Base-by-base conservation (phyloP, 2,888 invertebrate species). In the Molanna angustata region DNA sequence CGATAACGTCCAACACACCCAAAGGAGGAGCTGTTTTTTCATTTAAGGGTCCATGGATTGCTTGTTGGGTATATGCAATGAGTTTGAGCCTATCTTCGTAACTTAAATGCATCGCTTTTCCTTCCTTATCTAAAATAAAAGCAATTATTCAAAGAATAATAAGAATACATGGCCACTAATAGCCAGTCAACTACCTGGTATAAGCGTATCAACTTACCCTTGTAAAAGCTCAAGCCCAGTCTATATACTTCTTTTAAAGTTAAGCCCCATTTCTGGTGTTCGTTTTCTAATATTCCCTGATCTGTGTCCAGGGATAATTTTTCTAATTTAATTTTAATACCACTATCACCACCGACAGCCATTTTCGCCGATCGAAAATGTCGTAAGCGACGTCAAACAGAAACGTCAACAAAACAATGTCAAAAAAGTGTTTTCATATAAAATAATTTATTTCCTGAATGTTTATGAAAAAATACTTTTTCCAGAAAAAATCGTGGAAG, bases 1-100 rank as follows among this genome's bases (percentile, higher is more conserved):
- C 98, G 61, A 98, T 94, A 1, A 98, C 91, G 75, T 98, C 96
- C 31, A 98, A 73, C 1, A 95, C 93, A 17, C 97, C 97, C 44
- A 96, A 74, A 11, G 90, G 91, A 39, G 93, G 85, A 4, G 82
- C 80, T 46, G 84, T 82, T 45, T 83, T 85, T 1, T 85, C 73
- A 60, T 86, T 82, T 64, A 86, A 84, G 44, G 90, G 85, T 0
- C 97, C 97, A 70, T 94, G 87, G 9, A 80, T 80, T 6, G 90
- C 89, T 79, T 97, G 97, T 67, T 95, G 93, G 7, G 91, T 92
- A 65, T 89, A 90, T 1, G 96, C 96, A 14, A 96, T 90, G 58
- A 98, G 73, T 67, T 89, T 89, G 49, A 96, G 71, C 67, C 94
- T 91, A 67, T 97, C 94, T 70, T 93, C 90, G 69, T 97, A 98